These are phyloP conservation scores for Cheilosia grossa DNA, from an alignment of 2,888 invertebrate genomes.

Conservation along the genomic window DNA sequence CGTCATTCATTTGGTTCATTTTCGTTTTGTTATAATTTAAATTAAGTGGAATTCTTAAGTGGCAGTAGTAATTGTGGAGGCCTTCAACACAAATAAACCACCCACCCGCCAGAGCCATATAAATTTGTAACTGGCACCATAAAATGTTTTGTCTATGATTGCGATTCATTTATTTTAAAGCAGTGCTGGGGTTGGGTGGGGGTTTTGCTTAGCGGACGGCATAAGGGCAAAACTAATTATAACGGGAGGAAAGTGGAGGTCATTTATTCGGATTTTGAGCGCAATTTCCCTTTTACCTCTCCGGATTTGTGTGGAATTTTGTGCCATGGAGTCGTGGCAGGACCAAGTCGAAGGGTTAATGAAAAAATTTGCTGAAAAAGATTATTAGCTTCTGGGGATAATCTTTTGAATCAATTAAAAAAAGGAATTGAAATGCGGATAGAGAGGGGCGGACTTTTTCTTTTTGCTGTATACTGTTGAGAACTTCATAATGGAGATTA, in stretches of 20 bases:
- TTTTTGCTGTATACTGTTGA: neutral
- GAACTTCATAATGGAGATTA: neutral
- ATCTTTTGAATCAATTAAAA: conserved; percentile 69
- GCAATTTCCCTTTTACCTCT: conserved; percentile 61
- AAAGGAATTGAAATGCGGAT: conserved; percentile 23
- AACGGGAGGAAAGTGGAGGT: conserved; percentile 72
- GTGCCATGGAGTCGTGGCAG: neutral
- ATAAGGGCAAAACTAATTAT: conserved; percentile 67
- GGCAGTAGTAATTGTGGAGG: conserved; percentile 74
- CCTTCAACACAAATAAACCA: conserved; percentile 74
- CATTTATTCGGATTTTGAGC: conserved; percentile 69
- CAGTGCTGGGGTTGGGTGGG: conserved; percentile 28
- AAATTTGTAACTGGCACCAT: conserved; percentile 75
- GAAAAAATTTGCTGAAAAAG: conserved; percentile 49
- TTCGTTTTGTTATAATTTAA: conserved; percentile 74
- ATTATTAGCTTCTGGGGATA: conserved; percentile 70
- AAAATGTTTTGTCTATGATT: conserved; percentile 75
- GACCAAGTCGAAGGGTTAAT: conserved; percentile 48
- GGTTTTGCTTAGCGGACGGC: conserved; percentile 6
- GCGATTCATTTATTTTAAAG: conserved; percentile 74
- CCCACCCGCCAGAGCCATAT: conserved; percentile 46
- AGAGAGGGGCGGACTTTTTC: neutral
- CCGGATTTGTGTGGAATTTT: conserved; percentile 23
- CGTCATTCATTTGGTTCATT: conserved; percentile 62
- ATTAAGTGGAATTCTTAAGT: conserved; percentile 75